Evolutionary conservation across 2,113 vertebrate species (phyloP).

Genomic region (Mixornis gularis): DNA sequence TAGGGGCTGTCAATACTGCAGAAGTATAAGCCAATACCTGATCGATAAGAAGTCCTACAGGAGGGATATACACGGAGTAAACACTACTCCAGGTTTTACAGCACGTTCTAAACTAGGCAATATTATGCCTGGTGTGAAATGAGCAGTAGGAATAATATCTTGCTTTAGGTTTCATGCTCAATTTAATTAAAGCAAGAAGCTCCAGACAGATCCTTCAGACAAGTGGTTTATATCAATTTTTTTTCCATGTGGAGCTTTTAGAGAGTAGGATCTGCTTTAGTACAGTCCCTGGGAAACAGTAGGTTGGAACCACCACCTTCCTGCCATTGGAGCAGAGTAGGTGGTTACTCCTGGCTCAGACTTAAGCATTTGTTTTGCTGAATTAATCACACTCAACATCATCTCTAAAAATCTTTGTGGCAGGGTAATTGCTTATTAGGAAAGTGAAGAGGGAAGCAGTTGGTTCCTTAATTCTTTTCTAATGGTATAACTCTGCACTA

Average conservation of each 20-base stretch:
- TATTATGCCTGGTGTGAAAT: background rate
- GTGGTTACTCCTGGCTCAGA: background rate
- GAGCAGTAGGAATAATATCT: background rate
- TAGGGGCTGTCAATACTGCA: background rate
- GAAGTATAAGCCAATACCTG: background rate
- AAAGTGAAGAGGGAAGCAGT: background rate
- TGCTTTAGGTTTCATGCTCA: background rate
- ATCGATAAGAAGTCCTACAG: background rate
- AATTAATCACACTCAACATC: background rate
- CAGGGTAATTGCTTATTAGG: background rate
- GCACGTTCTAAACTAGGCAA: background rate
- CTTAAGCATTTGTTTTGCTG: background rate
- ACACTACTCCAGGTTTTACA: background rate
- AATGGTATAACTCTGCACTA: fast-evolving
- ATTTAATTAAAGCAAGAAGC: constrained; percentile 10
- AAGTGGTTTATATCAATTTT: fast-evolving
- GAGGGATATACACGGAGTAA: background rate
- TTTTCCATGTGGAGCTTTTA: background rate
- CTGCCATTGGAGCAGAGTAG: background rate
- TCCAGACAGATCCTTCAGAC: background rate
- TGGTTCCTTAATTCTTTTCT: background rate
- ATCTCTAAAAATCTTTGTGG: background rate
- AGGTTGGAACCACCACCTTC: background rate
- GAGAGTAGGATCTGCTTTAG: background rate
- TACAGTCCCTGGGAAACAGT: background rate